Conservation (phyloP, 2,113 vertebrate species). For the Anoura caudifer region DNA sequence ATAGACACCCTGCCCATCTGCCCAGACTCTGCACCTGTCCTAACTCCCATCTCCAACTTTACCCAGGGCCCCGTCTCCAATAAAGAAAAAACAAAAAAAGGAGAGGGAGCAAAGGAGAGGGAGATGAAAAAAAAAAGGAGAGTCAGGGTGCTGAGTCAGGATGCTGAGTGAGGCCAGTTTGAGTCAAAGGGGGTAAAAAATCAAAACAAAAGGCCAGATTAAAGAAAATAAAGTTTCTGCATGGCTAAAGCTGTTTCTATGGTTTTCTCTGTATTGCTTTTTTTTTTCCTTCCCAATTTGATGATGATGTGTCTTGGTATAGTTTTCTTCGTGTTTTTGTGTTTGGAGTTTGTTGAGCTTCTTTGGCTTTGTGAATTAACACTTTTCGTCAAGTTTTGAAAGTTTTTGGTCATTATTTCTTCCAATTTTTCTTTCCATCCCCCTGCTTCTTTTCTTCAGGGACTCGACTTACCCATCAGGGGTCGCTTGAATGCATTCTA, state of each 20-base stretch:
- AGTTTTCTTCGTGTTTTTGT: neutral
- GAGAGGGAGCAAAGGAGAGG: neutral
- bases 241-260: neutral
- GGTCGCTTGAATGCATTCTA: neutral
- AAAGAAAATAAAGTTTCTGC: neutral
- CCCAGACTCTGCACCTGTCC: neutral
- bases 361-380: neutral
- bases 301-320: neutral
- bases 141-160: neutral
- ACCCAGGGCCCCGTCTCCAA: neutral
- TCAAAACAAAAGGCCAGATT: neutral
- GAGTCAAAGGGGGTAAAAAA: neutral
- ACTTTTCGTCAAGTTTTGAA: neutral
- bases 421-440: neutral
- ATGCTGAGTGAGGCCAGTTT: neutral
- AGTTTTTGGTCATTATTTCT: neutral
- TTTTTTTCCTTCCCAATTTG: neutral
- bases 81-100: too few relatives aligned
- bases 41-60: neutral
- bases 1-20: neutral
- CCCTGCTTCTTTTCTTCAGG: neutral
- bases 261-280: neutral
- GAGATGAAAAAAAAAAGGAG: too few relatives aligned
- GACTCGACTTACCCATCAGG: neutral
- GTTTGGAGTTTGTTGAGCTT: neutral